Evolutionary conservation across 2,888 invertebrate species (phyloP).

Genomic region (Ormyrus labotus): DNA sequence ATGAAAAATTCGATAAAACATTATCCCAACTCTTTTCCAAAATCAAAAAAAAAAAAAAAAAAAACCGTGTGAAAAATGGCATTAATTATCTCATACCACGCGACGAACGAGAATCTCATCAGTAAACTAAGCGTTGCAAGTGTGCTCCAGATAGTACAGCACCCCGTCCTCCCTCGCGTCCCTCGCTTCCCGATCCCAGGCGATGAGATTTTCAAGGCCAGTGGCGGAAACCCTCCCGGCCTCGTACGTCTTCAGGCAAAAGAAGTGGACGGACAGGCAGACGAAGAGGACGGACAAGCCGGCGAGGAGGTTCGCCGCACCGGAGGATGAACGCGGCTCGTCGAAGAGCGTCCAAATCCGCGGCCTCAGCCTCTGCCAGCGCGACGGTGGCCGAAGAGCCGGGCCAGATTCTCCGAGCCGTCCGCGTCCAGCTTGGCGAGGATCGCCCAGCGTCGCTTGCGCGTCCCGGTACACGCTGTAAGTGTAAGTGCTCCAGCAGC

Average conservation of each 20-base stretch:
- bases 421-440: slow-evolving; percentile 97
- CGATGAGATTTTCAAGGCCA: not conserved
- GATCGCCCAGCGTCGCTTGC: slow-evolving; percentile 96
- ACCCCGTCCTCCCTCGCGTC: slow-evolving; percentile 72
- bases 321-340: slow-evolving; percentile 93
- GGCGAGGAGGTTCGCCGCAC: slow-evolving; percentile 93
- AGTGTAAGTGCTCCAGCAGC: slow-evolving; percentile 99
- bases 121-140: slow-evolving; percentile 97
- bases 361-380: slow-evolving; percentile 94
- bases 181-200: not conserved
- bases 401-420: slow-evolving; percentile 94
- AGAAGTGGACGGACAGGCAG: slow-evolving; percentile 95
- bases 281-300: slow-evolving; percentile 97
- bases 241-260: slow-evolving; percentile 90
- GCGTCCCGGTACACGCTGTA: slow-evolving; percentile 90
- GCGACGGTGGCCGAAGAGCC: slow-evolving; percentile 90
- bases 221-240: slow-evolving; percentile 58
- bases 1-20: no score
- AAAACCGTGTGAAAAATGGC: no score
- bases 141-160: slow-evolving; percentile 94
- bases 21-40: no score
- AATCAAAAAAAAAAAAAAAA: not conserved
- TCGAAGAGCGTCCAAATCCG: slow-evolving; percentile 97
- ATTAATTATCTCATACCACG: slow-evolving; percentile 81
- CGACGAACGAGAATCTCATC: slow-evolving; percentile 92